Conservation (phyloP, 2,113 vertebrate species). For the Elephas maximus region DNA sequence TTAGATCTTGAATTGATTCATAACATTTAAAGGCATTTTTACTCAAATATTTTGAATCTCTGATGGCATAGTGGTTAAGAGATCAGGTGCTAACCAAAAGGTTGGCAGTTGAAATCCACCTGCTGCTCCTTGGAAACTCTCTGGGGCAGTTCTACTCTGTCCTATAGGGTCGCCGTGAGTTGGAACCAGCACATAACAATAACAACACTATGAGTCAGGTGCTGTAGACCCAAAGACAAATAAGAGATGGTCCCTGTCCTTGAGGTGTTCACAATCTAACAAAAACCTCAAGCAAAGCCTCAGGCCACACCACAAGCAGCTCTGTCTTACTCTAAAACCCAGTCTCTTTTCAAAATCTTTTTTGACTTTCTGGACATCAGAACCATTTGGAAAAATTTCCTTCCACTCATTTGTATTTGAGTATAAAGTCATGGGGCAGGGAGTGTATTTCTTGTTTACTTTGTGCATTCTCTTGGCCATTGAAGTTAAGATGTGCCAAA, state of each 20-base stretch:
- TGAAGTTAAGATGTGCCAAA: background rate
- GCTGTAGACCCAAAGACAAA: too few relatives aligned
- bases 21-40: background rate
- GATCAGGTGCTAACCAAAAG: too few relatives aligned
- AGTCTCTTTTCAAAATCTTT: background rate
- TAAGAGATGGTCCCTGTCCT: too few relatives aligned
- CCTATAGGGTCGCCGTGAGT: too few relatives aligned
- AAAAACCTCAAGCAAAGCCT: too few relatives aligned
- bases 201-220: background rate
- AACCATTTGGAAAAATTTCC: fast-evolving
- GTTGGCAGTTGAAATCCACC: too few relatives aligned
- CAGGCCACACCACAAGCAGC: fast-evolving
- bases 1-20: background rate
- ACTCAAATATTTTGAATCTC: too few relatives aligned
- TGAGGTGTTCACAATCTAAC: fast-evolving
- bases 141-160: too few relatives aligned
- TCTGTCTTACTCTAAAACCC: background rate
- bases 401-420: background rate
- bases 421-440: too few relatives aligned
- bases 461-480: background rate
- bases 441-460: background rate
- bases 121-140: too few relatives aligned
- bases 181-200: too few relatives aligned
- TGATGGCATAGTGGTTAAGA: too few relatives aligned
- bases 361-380: background rate